Evolutionary conservation across 2,113 vertebrate genomes (phyloP).

Genomic region (Pseudonaja textilis): DNA sequence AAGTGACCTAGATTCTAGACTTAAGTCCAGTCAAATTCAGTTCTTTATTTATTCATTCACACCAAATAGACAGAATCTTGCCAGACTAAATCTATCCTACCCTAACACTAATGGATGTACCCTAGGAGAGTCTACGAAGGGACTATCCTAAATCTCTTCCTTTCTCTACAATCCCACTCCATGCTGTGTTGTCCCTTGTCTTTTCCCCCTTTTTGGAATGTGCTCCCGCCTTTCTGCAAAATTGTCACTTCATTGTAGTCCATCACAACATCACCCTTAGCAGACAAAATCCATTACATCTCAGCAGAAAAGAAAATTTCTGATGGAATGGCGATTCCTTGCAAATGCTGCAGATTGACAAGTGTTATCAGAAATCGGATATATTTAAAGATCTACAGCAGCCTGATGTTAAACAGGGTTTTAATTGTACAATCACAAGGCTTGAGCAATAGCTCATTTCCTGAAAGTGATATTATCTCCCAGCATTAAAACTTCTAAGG

Average conservation of each 20-base stretch:
- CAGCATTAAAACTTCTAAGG: background rate
- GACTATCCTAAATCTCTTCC: background rate
- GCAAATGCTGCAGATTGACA: background rate
- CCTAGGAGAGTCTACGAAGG: background rate
- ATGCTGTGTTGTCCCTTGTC: background rate
- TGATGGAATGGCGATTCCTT: background rate
- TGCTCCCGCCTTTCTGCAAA: background rate
- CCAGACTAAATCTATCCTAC: background rate
- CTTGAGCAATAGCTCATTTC: background rate
- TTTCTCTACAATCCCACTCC: background rate
- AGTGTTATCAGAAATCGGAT: background rate
- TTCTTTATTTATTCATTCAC: background rate
- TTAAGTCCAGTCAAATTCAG: background rate
- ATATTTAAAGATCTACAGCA: background rate
- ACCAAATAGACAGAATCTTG: background rate
- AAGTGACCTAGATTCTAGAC: background rate
- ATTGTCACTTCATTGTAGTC: background rate
- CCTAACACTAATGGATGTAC: background rate
- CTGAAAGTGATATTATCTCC: background rate
- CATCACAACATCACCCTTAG: background rate
- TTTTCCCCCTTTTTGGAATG: background rate
- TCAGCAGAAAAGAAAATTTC: background rate
- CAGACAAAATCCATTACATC: background rate
- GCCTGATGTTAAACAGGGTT: background rate
- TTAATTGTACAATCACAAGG: background rate